Evolutionary conservation across 2,888 invertebrate genomes (phyloP).

Genomic region (Digitonthophagus gazella): DNA sequence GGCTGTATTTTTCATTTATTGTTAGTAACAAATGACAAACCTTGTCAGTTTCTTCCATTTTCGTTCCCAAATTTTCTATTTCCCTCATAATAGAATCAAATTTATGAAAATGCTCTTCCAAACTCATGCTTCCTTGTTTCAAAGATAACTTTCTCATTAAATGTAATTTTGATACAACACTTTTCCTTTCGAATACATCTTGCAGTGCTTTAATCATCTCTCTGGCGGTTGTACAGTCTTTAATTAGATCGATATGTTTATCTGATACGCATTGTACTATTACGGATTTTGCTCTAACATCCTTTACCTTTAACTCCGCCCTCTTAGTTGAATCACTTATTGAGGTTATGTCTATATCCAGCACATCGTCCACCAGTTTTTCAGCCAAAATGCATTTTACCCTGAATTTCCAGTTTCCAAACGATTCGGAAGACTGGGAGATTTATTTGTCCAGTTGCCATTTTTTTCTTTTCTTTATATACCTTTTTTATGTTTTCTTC

Average conservation of each 20-base stretch:
- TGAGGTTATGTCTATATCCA: neutral
- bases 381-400: neutral
- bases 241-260: slow-evolving; percentile 32
- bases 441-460: too few relatives aligned
- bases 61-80: slow-evolving; percentile 31
- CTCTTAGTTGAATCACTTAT: slow-evolving; percentile 4
- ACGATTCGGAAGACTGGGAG: too few relatives aligned
- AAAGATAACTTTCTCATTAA: slow-evolving; percentile 30
- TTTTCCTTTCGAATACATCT: slow-evolving; percentile 35
- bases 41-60: slow-evolving; percentile 35
- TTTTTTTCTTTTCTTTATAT: too few relatives aligned
- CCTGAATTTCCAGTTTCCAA: slow-evolving; percentile 2
- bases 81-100: slow-evolving; percentile 35
- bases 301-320: slow-evolving; percentile 24
- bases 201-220: slow-evolving; percentile 33
- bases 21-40: slow-evolving; percentile 34
- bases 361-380: neutral
- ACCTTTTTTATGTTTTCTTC: too few relatives aligned
- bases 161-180: slow-evolving; percentile 31
- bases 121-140: slow-evolving; percentile 23
- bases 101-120: slow-evolving; percentile 34
- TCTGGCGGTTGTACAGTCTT: slow-evolving; percentile 31
- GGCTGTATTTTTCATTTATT: slow-evolving; percentile 32
- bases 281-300: slow-evolving; percentile 30
- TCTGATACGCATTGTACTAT: slow-evolving; percentile 35